Evolutionary conservation across 2,888 invertebrate genomes (phyloP), one percentile per base, ranked within the genome.

Genomic region (Drosophila cyrtoloma): DNA sequence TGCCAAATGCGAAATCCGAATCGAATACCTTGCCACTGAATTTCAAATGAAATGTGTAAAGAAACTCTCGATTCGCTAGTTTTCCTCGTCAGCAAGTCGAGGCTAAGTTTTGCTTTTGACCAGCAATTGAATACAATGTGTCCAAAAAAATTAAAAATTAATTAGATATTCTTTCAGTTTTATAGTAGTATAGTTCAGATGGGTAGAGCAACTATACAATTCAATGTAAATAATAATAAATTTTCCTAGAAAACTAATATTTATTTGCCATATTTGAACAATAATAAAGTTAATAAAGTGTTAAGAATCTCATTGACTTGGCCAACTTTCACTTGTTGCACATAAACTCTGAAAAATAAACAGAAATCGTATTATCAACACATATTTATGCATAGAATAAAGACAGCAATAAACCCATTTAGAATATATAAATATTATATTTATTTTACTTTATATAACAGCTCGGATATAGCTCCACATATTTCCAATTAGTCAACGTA

Each of bases 1-100:
- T 72, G 70, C 28, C 60, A 58, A 71, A 64, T 72, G 70, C 64
- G 69, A 71, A 64, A 39, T n/a, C 22, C 30, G 71, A 68, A 61
- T 62, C 35, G 16, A 55, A 68, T 75, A 50, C 30, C 59, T 59
- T 63, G 35, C 58, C 56, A 53, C 32, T 53, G 53, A 30, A 53
- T 53, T 33, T 53, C 53, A 56, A 39, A 12, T 28, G 28, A 19
- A 28, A 22, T 16, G 16, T 26, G 16, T 47, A 9, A 16, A 35
- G 30, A 55, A 9, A 10, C 16, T 30, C 30, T 52, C n/a, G 19
- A 51, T 19, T 28, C 28, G 30, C 19, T 51, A 19, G 44, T 44
- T 22, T 44, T 22, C 14, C 44, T 44, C 14, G 22, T 1, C 14
- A 2, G 16, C 47, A 26, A 26, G 22, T 14, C 47, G 22, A 2